phyloP scores from a whole-genome alignment of 2,888 invertebrate species.

The Pyrrhosoma nymphula region DNA sequence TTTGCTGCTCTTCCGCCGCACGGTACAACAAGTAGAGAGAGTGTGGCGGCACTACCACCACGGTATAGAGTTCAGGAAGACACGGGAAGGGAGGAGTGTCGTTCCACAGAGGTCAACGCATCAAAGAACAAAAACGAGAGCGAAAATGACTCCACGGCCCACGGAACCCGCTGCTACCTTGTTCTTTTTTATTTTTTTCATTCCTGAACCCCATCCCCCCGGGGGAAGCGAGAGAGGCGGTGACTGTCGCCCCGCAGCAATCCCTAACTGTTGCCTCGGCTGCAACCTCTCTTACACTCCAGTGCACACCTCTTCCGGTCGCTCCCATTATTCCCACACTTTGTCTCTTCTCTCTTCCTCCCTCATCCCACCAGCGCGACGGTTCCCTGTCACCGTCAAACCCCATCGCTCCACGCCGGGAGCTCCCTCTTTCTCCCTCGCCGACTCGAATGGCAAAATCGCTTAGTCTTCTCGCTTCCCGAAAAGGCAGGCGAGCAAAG shows the following conservation, averaged over 20 bases:
- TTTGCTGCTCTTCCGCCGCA: background rate
- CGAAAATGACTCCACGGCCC: background rate
- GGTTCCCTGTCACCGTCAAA: background rate
- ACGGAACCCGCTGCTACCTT: background rate
- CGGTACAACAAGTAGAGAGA: background rate
- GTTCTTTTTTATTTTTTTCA: background rate
- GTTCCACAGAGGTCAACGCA: background rate
- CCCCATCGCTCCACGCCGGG: background rate
- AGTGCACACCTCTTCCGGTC: constrained; percentile 11
- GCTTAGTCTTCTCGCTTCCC: background rate
- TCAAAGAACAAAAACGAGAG: background rate
- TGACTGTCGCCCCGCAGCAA: background rate
- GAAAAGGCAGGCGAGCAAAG: background rate
- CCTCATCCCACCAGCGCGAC: background rate
- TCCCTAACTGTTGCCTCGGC: constrained; percentile 31
- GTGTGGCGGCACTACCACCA: too few relatives aligned
- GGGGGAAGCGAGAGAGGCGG: background rate
- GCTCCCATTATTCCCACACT: constrained; percentile 6
- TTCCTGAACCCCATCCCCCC: background rate
- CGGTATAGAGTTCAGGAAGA: background rate
- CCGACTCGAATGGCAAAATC: too few relatives aligned
- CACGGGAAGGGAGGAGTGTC: background rate
- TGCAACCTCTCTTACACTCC: background rate
- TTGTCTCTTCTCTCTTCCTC: background rate
- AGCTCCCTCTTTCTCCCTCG: too few relatives aligned